A percentile compares a stretch with the other conserved stretches of the same genome.
Evolutionary conservation across 35 echinoderm and acorn worm species (phyloP).

Genomic region (Lytechinus variegatus): DNA sequence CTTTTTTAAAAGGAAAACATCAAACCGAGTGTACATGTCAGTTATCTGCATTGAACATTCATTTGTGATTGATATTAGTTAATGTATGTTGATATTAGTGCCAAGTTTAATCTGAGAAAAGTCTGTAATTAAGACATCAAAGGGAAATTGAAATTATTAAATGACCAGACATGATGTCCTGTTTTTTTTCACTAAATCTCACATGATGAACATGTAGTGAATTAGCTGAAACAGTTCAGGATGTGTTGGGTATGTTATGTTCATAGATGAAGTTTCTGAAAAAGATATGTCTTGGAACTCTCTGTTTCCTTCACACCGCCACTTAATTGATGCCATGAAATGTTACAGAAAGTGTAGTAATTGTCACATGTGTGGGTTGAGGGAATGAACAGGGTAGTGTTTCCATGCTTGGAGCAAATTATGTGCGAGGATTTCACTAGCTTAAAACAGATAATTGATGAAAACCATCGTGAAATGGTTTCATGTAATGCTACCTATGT

Average conservation of each 20-base stretch:
- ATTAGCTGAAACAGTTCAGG: not conserved
- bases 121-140: not conserved
- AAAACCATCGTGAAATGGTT: too few relatives aligned
- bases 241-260: not conserved
- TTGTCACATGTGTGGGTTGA: not conserved
- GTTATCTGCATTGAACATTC: not conserved
- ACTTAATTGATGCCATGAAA: not conserved
- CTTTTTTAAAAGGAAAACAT: not conserved
- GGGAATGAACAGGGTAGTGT: not conserved
- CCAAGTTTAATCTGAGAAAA: not conserved
- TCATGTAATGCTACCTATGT: not conserved
- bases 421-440: too few relatives aligned
- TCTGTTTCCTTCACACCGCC: not conserved
- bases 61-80: not conserved
- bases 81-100: not conserved
- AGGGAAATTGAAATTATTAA: not conserved
- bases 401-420: too few relatives aligned
- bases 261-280: not conserved
- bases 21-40: not conserved
- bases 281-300: not conserved
- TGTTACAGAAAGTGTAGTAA: not conserved
- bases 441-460: too few relatives aligned
- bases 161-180: not conserved
- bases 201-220: not conserved
- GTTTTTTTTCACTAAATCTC: not conserved